Percentiles rank a stretch among this genome's conserved stretches.
Conservation (phyloP, 2,888 invertebrate genomes). For the Trypoxylon attenuatum region DNA sequence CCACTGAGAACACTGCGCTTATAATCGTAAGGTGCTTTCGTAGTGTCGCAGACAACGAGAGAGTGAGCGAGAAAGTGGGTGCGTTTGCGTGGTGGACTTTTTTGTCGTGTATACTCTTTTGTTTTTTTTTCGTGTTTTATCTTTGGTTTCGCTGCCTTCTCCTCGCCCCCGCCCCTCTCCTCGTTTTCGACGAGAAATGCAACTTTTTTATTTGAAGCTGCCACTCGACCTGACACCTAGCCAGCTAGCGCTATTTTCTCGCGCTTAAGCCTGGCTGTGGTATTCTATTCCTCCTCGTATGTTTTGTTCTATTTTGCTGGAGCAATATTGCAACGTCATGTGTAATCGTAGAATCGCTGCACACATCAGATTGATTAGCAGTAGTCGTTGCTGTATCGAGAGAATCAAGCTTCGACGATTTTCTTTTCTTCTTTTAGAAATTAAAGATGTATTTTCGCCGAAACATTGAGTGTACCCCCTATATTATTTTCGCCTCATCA, state of each 20-base stretch:
- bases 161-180: background rate
- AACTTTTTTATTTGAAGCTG: background rate
- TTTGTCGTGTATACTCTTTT: slow-evolving; percentile 13
- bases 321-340: background rate
- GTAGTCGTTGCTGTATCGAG: background rate
- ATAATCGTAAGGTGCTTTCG: slow-evolving; percentile 58
- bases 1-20: slow-evolving; percentile 50
- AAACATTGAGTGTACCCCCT: background rate
- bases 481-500: slow-evolving; percentile 17
- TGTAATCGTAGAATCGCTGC: too few species aligned
- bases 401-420: background rate
- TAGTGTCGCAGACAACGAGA: slow-evolving; percentile 57
- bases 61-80: slow-evolving; percentile 44
- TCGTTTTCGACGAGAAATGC: background rate
- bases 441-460: background rate
- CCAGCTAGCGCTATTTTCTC: too few species aligned
- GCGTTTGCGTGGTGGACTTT: slow-evolving; percentile 33
- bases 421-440: background rate
- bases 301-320: background rate
- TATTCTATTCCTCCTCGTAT: background rate
- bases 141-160: background rate
- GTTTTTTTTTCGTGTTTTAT: slow-evolving; percentile 7
- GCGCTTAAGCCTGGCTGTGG: background rate
- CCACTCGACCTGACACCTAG: too few species aligned
- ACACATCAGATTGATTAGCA: background rate